Percentiles rank a stretch among this genome's conserved stretches.
phyloP scores from a whole-genome alignment of 2,113 vertebrate species.

The Jacana jacana region DNA sequence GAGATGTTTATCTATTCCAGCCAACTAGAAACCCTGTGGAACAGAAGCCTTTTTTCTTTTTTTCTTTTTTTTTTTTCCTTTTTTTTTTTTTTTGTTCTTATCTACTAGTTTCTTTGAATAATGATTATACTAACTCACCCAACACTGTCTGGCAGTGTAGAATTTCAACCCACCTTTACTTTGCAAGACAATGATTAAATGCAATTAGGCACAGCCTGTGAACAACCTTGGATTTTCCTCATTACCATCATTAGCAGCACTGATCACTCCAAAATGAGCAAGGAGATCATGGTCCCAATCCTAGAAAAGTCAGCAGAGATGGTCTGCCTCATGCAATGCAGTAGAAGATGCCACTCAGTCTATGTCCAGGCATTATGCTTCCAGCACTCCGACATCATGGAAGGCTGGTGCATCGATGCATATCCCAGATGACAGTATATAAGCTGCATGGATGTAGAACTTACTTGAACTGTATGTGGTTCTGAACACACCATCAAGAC shows the following conservation, averaged over 20 bases:
- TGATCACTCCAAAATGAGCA: neutral
- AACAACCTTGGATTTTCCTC: neutral
- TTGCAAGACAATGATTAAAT: neutral
- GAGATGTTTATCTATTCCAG: conserved; percentile 19
- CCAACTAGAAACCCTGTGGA: neutral
- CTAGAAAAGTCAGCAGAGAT: neutral
- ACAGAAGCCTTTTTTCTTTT: neutral
- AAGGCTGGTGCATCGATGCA: neutral
- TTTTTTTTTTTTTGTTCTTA: neutral
- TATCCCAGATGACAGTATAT: neutral
- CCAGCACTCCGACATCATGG: neutral
- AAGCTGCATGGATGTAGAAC: neutral
- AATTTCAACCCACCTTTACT: neutral
- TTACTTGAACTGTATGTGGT: neutral
- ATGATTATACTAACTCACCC: neutral
- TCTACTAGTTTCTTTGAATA: neutral
- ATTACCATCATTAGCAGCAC: neutral
- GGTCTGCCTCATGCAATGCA: neutral
- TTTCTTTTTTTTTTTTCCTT: neutral
- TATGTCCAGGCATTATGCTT: neutral
- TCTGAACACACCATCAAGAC: neutral
- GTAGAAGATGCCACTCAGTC: neutral
- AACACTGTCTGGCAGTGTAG: neutral
- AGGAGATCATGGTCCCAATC: neutral
- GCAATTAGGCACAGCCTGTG: neutral